Conservation (phyloP, 2,797 vertebrate genomes). For the Pangasius krempfi region DNA sequence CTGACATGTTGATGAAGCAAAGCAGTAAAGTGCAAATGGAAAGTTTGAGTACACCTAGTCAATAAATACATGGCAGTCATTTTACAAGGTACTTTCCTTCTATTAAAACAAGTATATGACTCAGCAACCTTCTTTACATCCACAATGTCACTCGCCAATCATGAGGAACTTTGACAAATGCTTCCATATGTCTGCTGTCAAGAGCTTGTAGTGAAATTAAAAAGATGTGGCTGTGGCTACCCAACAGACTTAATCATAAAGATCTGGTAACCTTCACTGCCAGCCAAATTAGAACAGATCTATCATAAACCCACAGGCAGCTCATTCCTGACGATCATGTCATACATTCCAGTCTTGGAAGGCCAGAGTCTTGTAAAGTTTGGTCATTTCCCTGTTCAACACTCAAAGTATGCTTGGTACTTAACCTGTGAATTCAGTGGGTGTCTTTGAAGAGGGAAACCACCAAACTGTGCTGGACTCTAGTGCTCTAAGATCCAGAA, state of each 20-base stretch:
- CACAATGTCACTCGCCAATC: not conserved
- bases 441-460: not conserved
- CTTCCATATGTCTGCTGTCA: not conserved
- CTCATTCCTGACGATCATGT: slow-evolving; percentile 37
- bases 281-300: slow-evolving; percentile 41
- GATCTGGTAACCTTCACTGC: not conserved
- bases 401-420: not conserved
- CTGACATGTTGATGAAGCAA: not conserved
- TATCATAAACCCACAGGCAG: slow-evolving; percentile 40
- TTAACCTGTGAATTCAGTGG: not conserved
- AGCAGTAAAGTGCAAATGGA: slow-evolving; percentile 30
- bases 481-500: not conserved
- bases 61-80: not conserved
- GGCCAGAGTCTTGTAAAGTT: not conserved
- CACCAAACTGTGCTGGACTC: not conserved
- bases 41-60: slow-evolving; percentile 31
- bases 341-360: slow-evolving; percentile 33
- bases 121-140: slow-evolving; percentile 27
- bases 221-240: not conserved
- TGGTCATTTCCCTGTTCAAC: not conserved
- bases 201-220: not conserved
- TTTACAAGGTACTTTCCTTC: slow-evolving; percentile 9
- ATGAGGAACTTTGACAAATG: slow-evolving; percentile 5
- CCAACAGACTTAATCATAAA: not conserved
- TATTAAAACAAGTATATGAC: slow-evolving; percentile 32